These are phyloP conservation scores for Musca vetustissima DNA, from an alignment of 1,140 invertebrate genomes.

Conservation along the genomic window DNA sequence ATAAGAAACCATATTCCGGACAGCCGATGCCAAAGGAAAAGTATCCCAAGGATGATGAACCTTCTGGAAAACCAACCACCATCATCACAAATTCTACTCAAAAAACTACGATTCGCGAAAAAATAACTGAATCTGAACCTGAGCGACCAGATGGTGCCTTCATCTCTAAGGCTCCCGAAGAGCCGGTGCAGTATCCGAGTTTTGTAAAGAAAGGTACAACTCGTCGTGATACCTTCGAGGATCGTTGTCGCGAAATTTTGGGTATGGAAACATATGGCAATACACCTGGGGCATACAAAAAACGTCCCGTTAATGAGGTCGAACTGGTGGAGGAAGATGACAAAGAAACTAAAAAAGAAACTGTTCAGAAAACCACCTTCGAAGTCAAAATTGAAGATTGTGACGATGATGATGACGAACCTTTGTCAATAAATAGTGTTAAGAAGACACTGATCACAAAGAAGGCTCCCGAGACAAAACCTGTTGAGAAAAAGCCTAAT, in stretches of 20 bases:
- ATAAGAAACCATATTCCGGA: background rate
- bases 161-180: slow-evolving; percentile 38
- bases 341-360: slow-evolving; percentile 2
- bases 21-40: background rate
- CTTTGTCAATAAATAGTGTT: slow-evolving; percentile 27
- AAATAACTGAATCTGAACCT: slow-evolving; percentile 45
- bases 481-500: background rate
- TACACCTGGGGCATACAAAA: slow-evolving; percentile 39
- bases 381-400: slow-evolving; percentile 51
- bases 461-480: slow-evolving; percentile 9
- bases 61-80: background rate
- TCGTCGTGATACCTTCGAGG: slow-evolving; percentile 69
- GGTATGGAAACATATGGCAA: slow-evolving; percentile 59
- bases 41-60: background rate
- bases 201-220: slow-evolving; percentile 41
- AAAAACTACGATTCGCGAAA: slow-evolving; percentile 32
- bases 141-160: slow-evolving; percentile 46
- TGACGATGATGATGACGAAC: slow-evolving; percentile 38
- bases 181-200: slow-evolving; percentile 32
- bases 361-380: slow-evolving; percentile 31
- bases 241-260: slow-evolving; percentile 66
- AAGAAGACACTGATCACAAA: slow-evolving; percentile 18
- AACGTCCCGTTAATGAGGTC: slow-evolving; percentile 6
- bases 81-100: background rate
- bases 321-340: slow-evolving; percentile 14